A percentile compares a stretch with the other conserved stretches of the same genome.
Evolutionary conservation across 2,113 vertebrate species (phyloP).

Genomic region (Halichoeres trimaculatus): DNA sequence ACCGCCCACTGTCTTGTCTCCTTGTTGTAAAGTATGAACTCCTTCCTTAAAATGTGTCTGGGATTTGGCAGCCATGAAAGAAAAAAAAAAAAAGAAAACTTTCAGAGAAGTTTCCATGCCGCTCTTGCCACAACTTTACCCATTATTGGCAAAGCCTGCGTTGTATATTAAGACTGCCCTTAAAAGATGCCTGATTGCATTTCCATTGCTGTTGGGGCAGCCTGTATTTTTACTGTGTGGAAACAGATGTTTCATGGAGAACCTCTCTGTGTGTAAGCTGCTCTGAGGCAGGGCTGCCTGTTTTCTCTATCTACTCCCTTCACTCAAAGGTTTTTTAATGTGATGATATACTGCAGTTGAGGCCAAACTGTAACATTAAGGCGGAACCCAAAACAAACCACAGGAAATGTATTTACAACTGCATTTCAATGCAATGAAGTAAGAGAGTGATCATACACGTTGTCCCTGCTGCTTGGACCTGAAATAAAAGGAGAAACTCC

Average conservation of each 20-base stretch:
- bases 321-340: conserved; percentile 20
- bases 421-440: conserved; percentile 8
- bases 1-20: neutral
- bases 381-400: conserved; percentile 22
- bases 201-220: conserved; percentile 59
- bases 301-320: conserved; percentile 39
- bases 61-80: conserved; percentile 31
- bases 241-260: conserved; percentile 78
- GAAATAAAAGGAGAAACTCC: conserved; percentile 31
- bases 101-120: conserved; percentile 59
- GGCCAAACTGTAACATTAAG: conserved; percentile 6
- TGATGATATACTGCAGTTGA: conserved; percentile 29
- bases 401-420: conserved; percentile 17
- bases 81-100: conserved; percentile 32
- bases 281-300: conserved; percentile 47
- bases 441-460: conserved; percentile 2
- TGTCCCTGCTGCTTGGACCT: neutral
- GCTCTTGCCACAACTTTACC: conserved; percentile 53
- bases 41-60: neutral
- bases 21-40: neutral
- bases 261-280: conserved; percentile 56
- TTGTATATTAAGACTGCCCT: conserved; percentile 51
- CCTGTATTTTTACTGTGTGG: conserved; percentile 57
- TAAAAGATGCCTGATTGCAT: conserved; percentile 68
- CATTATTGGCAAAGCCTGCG: conserved; percentile 51